Evolutionary conservation across 2,113 vertebrate species (phyloP).

Genomic region (Indicator indicator): DNA sequence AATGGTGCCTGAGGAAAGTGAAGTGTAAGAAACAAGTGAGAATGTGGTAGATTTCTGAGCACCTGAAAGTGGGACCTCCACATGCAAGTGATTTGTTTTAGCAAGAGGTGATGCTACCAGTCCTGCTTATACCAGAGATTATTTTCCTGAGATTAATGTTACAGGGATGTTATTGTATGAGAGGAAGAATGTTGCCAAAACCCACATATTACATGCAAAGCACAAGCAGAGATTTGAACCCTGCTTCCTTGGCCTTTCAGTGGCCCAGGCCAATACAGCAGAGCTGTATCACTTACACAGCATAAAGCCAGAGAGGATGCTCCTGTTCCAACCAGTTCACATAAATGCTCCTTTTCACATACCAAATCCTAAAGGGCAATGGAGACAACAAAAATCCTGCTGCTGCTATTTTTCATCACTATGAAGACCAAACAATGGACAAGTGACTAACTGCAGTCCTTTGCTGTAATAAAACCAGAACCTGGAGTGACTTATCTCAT

Average conservation of each 20-base stretch:
- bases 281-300: not conserved
- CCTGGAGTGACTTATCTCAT: not conserved
- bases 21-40: not conserved
- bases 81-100: not conserved
- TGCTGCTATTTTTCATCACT: not conserved
- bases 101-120: not conserved
- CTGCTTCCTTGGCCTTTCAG: not conserved
- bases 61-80: not conserved
- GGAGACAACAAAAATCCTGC: not conserved
- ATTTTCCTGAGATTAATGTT: not conserved
- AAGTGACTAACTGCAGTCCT: not conserved
- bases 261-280: not conserved
- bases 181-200: not conserved
- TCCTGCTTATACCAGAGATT: not conserved
- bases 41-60: not conserved
- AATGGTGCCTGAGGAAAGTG: not conserved
- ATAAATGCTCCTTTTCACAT: not conserved
- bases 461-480: constrained; percentile 8
- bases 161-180: not conserved
- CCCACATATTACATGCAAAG: not conserved
- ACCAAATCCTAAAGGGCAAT: not conserved
- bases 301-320: not conserved
- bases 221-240: not conserved
- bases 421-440: not conserved
- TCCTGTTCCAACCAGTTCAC: not conserved